Evolutionary conservation across 1,140 invertebrate species (phyloP), one percentile per base, ranked within the genome.

Genomic region (Tribolium madens): DNA sequence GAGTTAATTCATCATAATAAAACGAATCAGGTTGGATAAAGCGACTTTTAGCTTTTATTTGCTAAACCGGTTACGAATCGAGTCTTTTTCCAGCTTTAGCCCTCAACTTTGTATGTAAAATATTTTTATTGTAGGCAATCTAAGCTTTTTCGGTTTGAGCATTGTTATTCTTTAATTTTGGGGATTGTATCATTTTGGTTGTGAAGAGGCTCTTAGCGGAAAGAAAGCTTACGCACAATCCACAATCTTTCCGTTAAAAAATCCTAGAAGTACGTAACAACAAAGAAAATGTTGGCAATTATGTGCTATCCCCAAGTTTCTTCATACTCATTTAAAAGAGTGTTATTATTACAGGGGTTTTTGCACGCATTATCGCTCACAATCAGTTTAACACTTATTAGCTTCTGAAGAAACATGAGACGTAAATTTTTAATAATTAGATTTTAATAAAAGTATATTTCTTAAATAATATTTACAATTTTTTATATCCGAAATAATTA

Each of bases 281-380:
- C 57, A 64, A 64, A 64, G 57, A 64, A 64, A 33, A 64, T 64
- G 10, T 64, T 33, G 26, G 57, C 57, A 33, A 64, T 64, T 64
- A 64, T 26, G 57, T 36, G 57, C 57, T 26, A 36, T 9, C 57
- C 57, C 36, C n/a, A 64, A 64, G 21, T 64, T 64, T 33, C 26
- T 64, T 33, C 53, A 33, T 64, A 36, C 57, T 64, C 57, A 64
- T 64, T 64, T 64, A 64, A 64, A 64, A 33, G 26, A 64, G 26
- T 10, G 57, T 64, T 64, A 33, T 64, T 64, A 64, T 64, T 36
- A 42, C 57, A 1, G 57, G 7, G 26, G 57, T 33, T 12, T 64
- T 12, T 33, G 31, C 57, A 64, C 57, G 17, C 57, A 64, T 64
- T 64, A 64, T 64, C 26, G 57, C 31, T 26, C 57, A 31, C 31